Conservation (phyloP, 2,888 invertebrate genomes). For the Drosophila heteroneura region DNA sequence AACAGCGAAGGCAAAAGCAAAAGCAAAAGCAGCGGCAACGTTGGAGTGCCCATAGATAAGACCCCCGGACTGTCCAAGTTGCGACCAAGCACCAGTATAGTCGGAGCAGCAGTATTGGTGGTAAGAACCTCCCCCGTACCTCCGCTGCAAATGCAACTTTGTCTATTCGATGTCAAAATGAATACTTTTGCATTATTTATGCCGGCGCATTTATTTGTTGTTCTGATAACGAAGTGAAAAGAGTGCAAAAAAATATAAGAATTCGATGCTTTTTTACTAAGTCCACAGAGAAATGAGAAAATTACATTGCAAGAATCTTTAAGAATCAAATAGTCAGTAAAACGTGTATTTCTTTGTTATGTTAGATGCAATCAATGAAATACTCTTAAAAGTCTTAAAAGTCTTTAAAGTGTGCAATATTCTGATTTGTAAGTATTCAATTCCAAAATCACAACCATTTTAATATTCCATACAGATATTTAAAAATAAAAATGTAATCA, state of each 20-base stretch:
- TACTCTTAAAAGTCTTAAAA: background rate
- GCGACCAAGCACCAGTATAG: constrained; percentile 46
- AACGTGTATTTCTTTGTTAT: background rate
- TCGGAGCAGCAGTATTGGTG: constrained; percentile 25
- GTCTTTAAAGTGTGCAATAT: background rate
- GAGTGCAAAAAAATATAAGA: constrained; percentile 1
- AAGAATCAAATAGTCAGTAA: constrained; percentile 21
- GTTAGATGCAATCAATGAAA: background rate
- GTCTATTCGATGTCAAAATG: constrained; percentile 82
- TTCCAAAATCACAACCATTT: background rate
- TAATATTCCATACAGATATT: background rate
- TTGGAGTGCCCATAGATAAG: constrained; percentile 49
- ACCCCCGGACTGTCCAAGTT: constrained; percentile 65
- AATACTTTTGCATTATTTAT: constrained; percentile 82
- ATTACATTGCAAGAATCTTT: constrained; percentile 10
- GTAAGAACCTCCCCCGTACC: constrained; percentile 8
- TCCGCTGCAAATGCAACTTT: constrained; percentile 67
- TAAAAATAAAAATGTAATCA: background rate
- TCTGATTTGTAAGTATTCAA: background rate
- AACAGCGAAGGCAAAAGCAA: constrained; percentile 3
- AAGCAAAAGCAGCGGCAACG: constrained; percentile 6
- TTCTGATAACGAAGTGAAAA: constrained; percentile 67
- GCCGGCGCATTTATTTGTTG: constrained; percentile 73
- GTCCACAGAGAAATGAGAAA: constrained; percentile 20
- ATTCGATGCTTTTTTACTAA: constrained; percentile 30